These are phyloP conservation scores for Oceanodroma leucorhoa DNA, from an alignment of 2,797 vertebrate genomes.

Conservation along the genomic window DNA sequence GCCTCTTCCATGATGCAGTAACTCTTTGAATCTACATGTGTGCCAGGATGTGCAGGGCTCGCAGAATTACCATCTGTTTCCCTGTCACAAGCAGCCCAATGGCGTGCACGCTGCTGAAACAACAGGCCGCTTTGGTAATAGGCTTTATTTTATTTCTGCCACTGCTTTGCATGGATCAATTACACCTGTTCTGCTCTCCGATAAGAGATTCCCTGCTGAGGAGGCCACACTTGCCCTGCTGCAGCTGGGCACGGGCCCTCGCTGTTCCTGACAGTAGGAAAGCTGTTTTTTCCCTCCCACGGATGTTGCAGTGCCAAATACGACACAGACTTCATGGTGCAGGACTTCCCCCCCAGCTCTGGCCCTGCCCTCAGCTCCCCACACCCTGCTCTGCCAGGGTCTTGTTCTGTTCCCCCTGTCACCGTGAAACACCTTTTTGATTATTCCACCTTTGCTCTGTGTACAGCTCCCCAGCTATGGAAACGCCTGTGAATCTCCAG, in stretches of 20 bases:
- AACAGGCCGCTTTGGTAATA: neutral
- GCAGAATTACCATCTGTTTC: constrained; percentile 65
- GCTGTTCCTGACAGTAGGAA: neutral
- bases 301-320: neutral
- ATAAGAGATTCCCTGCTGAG: neutral
- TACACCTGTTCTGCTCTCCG: neutral
- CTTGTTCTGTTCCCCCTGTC: neutral
- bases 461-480: neutral
- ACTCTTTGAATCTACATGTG: constrained; percentile 56
- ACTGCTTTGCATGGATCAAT: neutral
- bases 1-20: constrained; percentile 62
- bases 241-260: neutral
- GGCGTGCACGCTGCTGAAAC: neutral
- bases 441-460: neutral
- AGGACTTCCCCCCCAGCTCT: neutral
- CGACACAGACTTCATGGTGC: neutral
- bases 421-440: neutral
- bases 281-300: neutral
- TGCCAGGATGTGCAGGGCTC: constrained; percentile 52
- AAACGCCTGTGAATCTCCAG: neutral
- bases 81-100: constrained; percentile 33
- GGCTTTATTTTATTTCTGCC: constrained; percentile 33
- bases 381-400: neutral
- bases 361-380: neutral
- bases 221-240: neutral